Base-by-base conservation (phyloP, 2,113 vertebrate species). In the Nothoprocta pentlandii region DNA sequence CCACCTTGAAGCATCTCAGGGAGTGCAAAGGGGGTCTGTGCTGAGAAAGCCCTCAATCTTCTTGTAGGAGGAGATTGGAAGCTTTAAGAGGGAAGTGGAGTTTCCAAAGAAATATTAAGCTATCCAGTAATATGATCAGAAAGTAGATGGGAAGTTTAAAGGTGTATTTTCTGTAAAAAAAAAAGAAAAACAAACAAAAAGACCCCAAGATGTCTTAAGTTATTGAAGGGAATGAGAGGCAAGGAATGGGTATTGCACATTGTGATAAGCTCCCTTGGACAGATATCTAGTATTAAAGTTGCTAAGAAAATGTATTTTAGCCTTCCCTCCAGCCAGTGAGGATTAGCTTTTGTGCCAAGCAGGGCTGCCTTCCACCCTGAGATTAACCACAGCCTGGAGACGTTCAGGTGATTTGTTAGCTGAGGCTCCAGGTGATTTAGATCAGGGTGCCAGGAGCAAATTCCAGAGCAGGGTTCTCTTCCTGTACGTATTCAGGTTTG, bases 351-450 rank as follows among this genome's bases (percentile, higher is more conserved):
- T 82, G 74, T 89, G 75, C 59, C 68, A 39, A 62, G 76, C 76
- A 73, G 6, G 46, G 76, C 89, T 91, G 84, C 47, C 77, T 80
- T 76, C 63, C 91, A 73, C 26, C 21, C 74, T 61, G 92, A 87
- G 34, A 69, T 58, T 49, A 83, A 51, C 30, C 67, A 32, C 2
- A 1, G 46, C 71, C 85, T 44, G 66, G 25, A 85, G 62, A 39
- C 46, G 21, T 44, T 61, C n/a, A 22, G 56, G 5, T 49, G 30
- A 62, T 68, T 89, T 77, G 21, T 82, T 79, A 49, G 44, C n/a
- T 67, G 81, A 6, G 78, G 58, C 74, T 79, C 28, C 32, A 32
- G 21, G 46, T 39, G 73, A 46, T 70, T 78, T 79, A 85, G 44
- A 68, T 70, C 74, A 71, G 0, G 0, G 28, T 86, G 42, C 70